Percentiles rank a stretch among this genome's conserved stretches.
Conservation (phyloP, 2,797 vertebrate genomes). For the Halcyon smyrnensis region DNA sequence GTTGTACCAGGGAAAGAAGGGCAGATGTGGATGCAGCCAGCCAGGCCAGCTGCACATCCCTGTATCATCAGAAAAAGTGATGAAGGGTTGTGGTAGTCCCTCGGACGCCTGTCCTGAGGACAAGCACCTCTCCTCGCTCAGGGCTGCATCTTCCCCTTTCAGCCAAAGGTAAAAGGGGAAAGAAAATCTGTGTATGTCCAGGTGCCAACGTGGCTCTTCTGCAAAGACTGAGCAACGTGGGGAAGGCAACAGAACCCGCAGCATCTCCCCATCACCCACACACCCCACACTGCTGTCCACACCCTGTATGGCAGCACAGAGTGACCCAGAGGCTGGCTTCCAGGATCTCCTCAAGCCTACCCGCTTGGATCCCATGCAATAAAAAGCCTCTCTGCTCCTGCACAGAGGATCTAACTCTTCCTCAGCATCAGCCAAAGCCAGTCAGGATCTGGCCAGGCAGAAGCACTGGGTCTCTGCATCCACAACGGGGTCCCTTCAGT, state of each 20-base stretch:
- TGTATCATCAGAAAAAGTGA: fast-evolving
- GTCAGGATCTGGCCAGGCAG: not conserved
- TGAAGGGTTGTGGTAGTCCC: not conserved
- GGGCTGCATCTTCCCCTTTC: not conserved
- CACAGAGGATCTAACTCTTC: not conserved
- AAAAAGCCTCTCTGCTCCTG: not conserved
- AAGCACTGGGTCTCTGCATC: fast-evolving
- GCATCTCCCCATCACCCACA: not conserved
- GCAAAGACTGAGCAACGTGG: not conserved
- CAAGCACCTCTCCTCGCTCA: fast-evolving
- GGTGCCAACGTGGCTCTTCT: not conserved
- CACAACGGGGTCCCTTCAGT: not conserved
- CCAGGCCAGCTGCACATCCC: not conserved
- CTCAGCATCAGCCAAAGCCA: not conserved
- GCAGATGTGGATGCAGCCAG: not conserved
- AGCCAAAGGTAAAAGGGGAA: not conserved
- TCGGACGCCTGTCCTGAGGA: not conserved
- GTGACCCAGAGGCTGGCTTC: not conserved
- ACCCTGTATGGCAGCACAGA: not conserved
- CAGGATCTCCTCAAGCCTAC: not conserved
- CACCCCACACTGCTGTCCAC: not conserved
- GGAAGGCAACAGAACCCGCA: not conserved
- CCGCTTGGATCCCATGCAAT: fast-evolving
- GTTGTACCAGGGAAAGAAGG: not conserved
- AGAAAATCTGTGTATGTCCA: not conserved